These are phyloP conservation scores for Taenaris catops DNA, from an alignment of 2,888 invertebrate genomes.

Conservation along the genomic window DNA sequence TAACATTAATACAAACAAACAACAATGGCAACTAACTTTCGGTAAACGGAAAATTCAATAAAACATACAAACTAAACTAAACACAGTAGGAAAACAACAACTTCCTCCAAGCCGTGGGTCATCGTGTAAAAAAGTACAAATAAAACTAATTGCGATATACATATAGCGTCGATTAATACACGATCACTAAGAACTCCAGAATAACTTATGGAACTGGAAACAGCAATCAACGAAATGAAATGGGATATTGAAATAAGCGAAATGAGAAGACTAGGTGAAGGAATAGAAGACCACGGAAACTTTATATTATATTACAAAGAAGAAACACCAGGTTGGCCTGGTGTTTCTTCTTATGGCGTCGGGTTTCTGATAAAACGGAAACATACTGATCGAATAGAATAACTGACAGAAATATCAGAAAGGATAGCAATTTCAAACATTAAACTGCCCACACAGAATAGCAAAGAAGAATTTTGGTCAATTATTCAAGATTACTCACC, in stretches of 20 bases:
- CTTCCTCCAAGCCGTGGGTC: too few relatives aligned
- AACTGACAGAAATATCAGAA: constrained; percentile 25
- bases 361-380: constrained; percentile 19
- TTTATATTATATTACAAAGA: constrained; percentile 2
- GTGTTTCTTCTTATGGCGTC: neutral
- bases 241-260: constrained; percentile 8
- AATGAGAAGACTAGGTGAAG: constrained; percentile 5
- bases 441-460: constrained; percentile 6
- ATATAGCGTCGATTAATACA: constrained; percentile 1
- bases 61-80: too few relatives aligned
- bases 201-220: constrained; percentile 2
- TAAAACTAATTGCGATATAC: neutral
- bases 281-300: constrained; percentile 1
- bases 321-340: constrained; percentile 3
- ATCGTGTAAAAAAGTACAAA: too few relatives aligned
- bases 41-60: too few relatives aligned
- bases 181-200: neutral
- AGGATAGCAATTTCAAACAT: constrained; percentile 23
- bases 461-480: constrained; percentile 18
- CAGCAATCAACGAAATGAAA: neutral
- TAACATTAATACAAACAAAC: too few relatives aligned
- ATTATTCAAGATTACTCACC: constrained; percentile 26
- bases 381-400: constrained; percentile 16
- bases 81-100: too few relatives aligned
- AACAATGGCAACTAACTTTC: too few relatives aligned